phyloP scores from a whole-genome alignment of 2,888 invertebrate species.

The Ptycholaimellus sp. region DNA sequence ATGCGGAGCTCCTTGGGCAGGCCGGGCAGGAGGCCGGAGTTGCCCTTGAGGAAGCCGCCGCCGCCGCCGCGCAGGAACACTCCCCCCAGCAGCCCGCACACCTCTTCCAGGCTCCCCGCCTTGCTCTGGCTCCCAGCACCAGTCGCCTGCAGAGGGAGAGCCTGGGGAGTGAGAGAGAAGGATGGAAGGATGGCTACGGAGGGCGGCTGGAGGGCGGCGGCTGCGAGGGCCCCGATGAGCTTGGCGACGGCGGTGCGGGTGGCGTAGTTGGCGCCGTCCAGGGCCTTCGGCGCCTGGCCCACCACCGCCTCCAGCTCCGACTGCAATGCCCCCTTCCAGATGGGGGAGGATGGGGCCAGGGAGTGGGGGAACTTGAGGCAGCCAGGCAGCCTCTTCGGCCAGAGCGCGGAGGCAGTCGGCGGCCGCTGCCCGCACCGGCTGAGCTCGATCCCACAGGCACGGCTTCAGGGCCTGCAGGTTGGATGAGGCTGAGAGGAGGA shows the following conservation, averaged over 20 bases:
- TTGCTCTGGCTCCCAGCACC: too few species aligned
- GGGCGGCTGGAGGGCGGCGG: conserved; percentile 31
- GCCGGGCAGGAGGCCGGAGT: conserved; percentile 53
- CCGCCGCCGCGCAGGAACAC: conserved; percentile 71
- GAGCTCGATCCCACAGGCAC: conserved; percentile 64
- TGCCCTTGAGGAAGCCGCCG: conserved; percentile 64
- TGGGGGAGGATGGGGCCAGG: too few species aligned
- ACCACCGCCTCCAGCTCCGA: conserved; percentile 72
- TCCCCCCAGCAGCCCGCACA: conserved; percentile 68
- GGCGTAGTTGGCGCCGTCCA: conserved; percentile 74
- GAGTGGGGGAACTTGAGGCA: too few species aligned
- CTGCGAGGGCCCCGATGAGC: conserved; percentile 60
- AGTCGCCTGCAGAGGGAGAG: too few species aligned
- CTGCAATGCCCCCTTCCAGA: conserved; percentile 3
- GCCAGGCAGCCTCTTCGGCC: conserved; percentile 53
- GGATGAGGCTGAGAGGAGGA: too few species aligned
- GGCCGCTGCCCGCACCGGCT: conserved; percentile 74
- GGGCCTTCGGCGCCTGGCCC: conserved; percentile 65
- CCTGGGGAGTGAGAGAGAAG: too few species aligned
- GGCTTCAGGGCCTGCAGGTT: conserved; percentile 61
- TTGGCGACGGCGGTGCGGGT: conserved; percentile 71
- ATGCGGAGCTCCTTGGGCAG: conserved; percentile 85
- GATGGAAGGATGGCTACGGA: too few species aligned
- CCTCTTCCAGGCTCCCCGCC: too few species aligned
- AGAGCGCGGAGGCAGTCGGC: conserved; percentile 70